A percentile compares a stretch with the other conserved stretches of the same genome.
Conservation (phyloP, 2,888 invertebrate species). For the Laspeyria flexula region DNA sequence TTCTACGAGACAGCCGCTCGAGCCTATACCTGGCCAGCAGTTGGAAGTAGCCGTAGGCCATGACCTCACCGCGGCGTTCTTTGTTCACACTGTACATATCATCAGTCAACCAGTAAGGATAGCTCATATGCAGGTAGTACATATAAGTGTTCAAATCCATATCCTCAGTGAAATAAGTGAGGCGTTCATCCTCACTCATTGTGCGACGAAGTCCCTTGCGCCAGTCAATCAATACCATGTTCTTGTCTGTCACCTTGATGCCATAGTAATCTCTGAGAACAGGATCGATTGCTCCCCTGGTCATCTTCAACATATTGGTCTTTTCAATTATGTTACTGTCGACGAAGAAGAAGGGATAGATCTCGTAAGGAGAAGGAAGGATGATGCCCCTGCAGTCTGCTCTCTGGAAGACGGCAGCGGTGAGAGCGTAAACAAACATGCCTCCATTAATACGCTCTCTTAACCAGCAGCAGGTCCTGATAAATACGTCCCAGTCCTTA, state of each 20-base stretch:
- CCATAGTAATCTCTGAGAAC: slow-evolving; percentile 82
- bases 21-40: slow-evolving; percentile 86
- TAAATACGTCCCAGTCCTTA: slow-evolving; percentile 89
- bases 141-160: slow-evolving; percentile 91
- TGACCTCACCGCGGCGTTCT: slow-evolving; percentile 85
- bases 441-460: slow-evolving; percentile 90
- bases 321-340: slow-evolving; percentile 89
- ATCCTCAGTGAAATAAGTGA: slow-evolving; percentile 92
- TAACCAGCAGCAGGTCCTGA: slow-evolving; percentile 89
- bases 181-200: slow-evolving; percentile 85
- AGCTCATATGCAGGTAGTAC: slow-evolving; percentile 88
- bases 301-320: slow-evolving; percentile 88
- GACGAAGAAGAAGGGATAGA: slow-evolving; percentile 92
- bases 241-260: slow-evolving; percentile 81
- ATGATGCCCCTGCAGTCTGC: slow-evolving; percentile 88
- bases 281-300: slow-evolving; percentile 85
- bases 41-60: slow-evolving; percentile 88
- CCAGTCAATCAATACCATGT: slow-evolving; percentile 88
- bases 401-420: slow-evolving; percentile 89
- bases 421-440: slow-evolving; percentile 90
- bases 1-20: slow-evolving; percentile 79
- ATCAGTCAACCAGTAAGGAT: slow-evolving; percentile 89
- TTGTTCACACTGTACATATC: slow-evolving; percentile 77
- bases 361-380: slow-evolving; percentile 91
- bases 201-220: slow-evolving; percentile 87